Conservation (phyloP, 2,888 invertebrate genomes). For the Ceraclea dissimilis region DNA sequence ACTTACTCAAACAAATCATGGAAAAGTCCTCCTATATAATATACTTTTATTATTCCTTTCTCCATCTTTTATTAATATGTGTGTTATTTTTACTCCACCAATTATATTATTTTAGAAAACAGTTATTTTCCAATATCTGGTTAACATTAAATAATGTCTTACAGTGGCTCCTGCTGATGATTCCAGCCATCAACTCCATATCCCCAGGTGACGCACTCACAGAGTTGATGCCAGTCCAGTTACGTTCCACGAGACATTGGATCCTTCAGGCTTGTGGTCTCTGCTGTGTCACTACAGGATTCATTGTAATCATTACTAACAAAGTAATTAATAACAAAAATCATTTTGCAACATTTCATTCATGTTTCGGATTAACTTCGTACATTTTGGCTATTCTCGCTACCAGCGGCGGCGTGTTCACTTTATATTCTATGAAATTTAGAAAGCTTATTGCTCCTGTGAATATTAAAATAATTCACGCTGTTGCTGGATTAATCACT, state of each 20-base stretch:
- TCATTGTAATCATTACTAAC: slow-evolving; percentile 40
- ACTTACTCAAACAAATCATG: no score
- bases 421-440: slow-evolving; percentile 41
- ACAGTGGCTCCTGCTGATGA: slow-evolving; percentile 46
- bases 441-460: slow-evolving; percentile 43
- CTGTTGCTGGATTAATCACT: slow-evolving; percentile 38
- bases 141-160: no score
- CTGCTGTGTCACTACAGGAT: slow-evolving; percentile 35
- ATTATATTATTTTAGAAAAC: no score
- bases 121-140: no score
- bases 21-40: no score
- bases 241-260: slow-evolving; percentile 46
- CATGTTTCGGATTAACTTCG: slow-evolving; percentile 42
- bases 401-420: slow-evolving; percentile 41
- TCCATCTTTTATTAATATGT: no score
- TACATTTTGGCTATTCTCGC: slow-evolving; percentile 39
- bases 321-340: slow-evolving; percentile 36
- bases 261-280: slow-evolving; percentile 38
- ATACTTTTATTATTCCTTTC: no score
- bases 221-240: slow-evolving; percentile 47
- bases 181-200: slow-evolving; percentile 43
- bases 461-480: slow-evolving; percentile 43
- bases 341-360: slow-evolving; percentile 41
- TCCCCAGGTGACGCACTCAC: slow-evolving; percentile 45
- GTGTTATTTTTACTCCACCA: no score